Base-by-base conservation (phyloP, 2,113 vertebrate species). In the Deroptyus accipitrinus region DNA sequence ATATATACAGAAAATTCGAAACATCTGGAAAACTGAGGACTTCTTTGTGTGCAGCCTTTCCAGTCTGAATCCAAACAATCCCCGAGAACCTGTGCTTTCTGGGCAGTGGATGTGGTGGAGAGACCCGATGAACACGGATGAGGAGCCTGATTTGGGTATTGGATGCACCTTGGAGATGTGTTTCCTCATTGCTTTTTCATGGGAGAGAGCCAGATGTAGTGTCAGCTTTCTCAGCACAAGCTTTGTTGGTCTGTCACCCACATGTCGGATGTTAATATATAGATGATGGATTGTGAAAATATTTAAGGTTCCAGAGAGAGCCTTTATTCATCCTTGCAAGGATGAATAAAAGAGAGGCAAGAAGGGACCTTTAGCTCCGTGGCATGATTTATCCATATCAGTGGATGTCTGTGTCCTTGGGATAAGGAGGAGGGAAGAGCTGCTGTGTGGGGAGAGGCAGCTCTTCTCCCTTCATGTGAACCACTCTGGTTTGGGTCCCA, bases 61-160 rank as follows among this genome's bases (percentile, higher is more conserved):
- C 33, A 85, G 57, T 7, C 48, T 0, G 14, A 49, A 11, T n/a
- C 72, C 59, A 77, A 42, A 30, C 51, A 49, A 61, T 24, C 48
- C 70, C 4, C 1, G 48, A 49, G 44, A 76, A 61, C 31, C 63
- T 48, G 41, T 12, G 14, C 31, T 87, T 28, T 80, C 39, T 64
- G 7, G 2, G 7, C 1, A 3, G 51, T 44, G 74, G 55, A 12
- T 49, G 57, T 0, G 13, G n/a, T 0, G 0, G 46, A 75, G 48
- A 37, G 12, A 20, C 19, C 52, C 3, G 8, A 25, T 37, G 5
- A 22, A 37, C 4, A 9, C 0, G 2, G 2, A 2, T 0, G 17
- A 39, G 39, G 22, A 86, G 64, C 76, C 39, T 5, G 25, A 2
- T 33, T 39, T 1, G 1, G 61, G 22, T 48, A 3, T 4, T 0